phyloP scores from a whole-genome alignment of 92 coral and sea anemone genomes.

The Hydrozoanthus gracilis region DNA sequence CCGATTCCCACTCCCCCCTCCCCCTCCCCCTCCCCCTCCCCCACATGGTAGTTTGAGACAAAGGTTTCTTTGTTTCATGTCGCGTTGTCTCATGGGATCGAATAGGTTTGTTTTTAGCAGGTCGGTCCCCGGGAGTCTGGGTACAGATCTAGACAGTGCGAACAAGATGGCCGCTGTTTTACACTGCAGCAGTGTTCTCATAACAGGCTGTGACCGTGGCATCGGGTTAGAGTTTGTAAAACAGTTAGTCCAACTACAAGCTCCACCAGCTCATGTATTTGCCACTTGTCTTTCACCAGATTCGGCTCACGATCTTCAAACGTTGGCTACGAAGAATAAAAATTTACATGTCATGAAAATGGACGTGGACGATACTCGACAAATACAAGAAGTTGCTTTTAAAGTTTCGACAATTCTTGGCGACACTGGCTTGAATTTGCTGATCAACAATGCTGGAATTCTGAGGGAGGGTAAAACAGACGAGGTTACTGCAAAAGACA shows the following conservation, averaged over 20 bases:
- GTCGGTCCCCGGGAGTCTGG: not conserved
- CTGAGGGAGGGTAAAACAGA: conserved; percentile 50
- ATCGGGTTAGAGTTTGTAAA: conserved; percentile 85
- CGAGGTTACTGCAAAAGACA: conserved; percentile 73
- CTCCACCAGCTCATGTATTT: conserved; percentile 75
- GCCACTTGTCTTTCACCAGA: conserved; percentile 78
- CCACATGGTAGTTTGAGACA: too few relatives aligned
- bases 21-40: too few relatives aligned
- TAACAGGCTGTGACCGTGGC: conserved; percentile 89
- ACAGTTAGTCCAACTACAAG: conserved; percentile 62
- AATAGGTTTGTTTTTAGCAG: too few relatives aligned
- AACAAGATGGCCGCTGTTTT: conserved; percentile 46
- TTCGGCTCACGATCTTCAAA: conserved; percentile 65
- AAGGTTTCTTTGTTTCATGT: too few relatives aligned
- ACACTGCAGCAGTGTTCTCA: conserved; percentile 62
- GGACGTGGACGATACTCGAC: conserved; percentile 67
- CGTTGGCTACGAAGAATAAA: conserved; percentile 55
- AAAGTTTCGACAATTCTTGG: conserved; percentile 57
- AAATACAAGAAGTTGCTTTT: conserved; percentile 51
- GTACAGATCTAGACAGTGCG: not conserved
- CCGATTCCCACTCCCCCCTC: too few relatives aligned
- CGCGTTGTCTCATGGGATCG: too few relatives aligned
- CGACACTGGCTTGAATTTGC: conserved; percentile 68
- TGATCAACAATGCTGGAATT: conserved; percentile 83
- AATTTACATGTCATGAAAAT: conserved; percentile 69